A percentile compares a stretch with the other conserved stretches of the same genome.
These are phyloP conservation scores for Cephalopterus ornatus DNA, from an alignment of 2,113 vertebrate genomes.

Conservation along the genomic window DNA sequence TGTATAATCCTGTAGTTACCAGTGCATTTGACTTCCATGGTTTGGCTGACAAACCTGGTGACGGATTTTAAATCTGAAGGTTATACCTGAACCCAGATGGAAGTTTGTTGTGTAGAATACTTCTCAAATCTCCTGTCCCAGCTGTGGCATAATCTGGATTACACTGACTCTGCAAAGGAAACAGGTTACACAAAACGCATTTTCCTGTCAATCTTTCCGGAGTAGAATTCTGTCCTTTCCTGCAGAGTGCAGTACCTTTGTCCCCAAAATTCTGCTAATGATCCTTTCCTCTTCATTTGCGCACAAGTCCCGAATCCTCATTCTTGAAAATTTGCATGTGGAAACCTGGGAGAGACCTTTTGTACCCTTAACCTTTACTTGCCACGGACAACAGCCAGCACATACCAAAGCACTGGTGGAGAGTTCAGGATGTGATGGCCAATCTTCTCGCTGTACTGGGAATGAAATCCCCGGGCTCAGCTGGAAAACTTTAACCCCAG, in stretches of 20 bases:
- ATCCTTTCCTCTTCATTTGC: neutral
- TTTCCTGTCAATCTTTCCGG: neutral
- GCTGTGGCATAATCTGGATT: neutral
- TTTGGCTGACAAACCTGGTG: neutral
- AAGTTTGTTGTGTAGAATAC: neutral
- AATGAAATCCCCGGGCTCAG: neutral
- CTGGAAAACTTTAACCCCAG: neutral
- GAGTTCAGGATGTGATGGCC: neutral
- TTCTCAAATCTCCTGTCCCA: neutral
- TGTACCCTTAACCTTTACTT: neutral
- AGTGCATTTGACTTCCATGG: neutral
- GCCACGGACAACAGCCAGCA: neutral
- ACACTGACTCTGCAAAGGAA: neutral
- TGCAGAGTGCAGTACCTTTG: neutral
- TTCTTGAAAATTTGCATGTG: neutral
- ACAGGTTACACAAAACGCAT: neutral
- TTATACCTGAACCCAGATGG: neutral
- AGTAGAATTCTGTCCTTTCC: neutral
- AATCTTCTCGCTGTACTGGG: rapidly evolving
- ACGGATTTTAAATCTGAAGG: neutral
- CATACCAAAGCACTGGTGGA: neutral
- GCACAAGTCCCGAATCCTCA: neutral
- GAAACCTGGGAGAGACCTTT: neutral
- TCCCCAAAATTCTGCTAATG: neutral
- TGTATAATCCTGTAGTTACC: neutral